Percentiles rank a stretch among this genome's conserved stretches.
phyloP scores from a whole-genome alignment of 2,797 vertebrate species.

The Salarias fasciatus region DNA sequence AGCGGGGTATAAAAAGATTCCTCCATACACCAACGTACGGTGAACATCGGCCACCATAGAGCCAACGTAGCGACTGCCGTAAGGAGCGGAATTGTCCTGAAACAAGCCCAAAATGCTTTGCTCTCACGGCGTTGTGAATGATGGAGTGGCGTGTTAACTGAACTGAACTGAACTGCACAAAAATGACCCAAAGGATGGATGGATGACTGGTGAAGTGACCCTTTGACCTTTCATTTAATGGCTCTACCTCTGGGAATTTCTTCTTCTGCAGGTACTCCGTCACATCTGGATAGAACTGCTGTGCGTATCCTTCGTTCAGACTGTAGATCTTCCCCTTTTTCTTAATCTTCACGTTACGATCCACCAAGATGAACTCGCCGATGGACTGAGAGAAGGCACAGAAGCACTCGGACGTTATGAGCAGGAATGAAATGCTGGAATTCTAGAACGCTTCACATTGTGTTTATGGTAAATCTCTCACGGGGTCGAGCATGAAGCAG shows the following conservation, averaged over 20 bases:
- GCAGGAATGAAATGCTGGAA: no score
- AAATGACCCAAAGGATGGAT: no score
- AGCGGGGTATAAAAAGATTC: constrained; percentile 96
- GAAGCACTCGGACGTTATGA: not conserved
- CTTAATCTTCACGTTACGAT: constrained; percentile 92
- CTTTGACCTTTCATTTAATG: no score
- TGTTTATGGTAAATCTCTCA: constrained; percentile 63
- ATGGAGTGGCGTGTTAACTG: no score
- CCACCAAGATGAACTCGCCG: constrained; percentile 96
- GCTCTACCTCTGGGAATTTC: constrained; percentile 90
- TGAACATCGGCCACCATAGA: constrained; percentile 99
- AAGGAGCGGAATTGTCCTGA: constrained; percentile 92
- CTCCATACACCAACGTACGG: constrained; percentile 95
- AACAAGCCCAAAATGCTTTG: constrained; percentile 7
- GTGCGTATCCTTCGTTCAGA: constrained; percentile 95
- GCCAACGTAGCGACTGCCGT: constrained; percentile 93
- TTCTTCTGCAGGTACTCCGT: constrained; percentile 94
- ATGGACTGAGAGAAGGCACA: constrained; percentile 80
- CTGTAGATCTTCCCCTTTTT: constrained; percentile 97
- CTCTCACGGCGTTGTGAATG: no score
- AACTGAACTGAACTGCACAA: no score
- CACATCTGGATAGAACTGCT: constrained; percentile 91
- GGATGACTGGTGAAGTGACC: no score
- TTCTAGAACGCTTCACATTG: no score
- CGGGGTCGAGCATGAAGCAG: constrained; percentile 98